phyloP scores from a whole-genome alignment of 2,113 vertebrate species.

The Promerops cafer region DNA sequence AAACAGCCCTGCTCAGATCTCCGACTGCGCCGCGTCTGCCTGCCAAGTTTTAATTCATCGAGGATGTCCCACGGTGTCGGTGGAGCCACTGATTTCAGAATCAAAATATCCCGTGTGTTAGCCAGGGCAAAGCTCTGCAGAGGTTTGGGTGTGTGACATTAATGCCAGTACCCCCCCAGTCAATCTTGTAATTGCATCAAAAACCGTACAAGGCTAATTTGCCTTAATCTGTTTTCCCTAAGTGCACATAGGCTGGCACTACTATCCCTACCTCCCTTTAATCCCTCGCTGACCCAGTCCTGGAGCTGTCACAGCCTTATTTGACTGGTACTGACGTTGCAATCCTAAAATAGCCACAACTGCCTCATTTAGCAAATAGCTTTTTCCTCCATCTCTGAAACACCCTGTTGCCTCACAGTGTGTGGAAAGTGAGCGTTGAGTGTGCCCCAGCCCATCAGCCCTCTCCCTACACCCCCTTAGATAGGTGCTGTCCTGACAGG shows the following conservation, averaged over 20 bases:
- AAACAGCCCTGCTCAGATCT: background rate
- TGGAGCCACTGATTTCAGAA: background rate
- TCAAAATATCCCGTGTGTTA: background rate
- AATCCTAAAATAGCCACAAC: background rate
- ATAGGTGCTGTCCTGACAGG: background rate
- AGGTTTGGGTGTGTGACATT: background rate
- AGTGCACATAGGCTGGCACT: background rate
- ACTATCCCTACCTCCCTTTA: background rate
- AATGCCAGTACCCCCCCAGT: background rate
- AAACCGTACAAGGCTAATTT: background rate
- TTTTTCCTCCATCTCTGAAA: background rate
- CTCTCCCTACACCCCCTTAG: background rate
- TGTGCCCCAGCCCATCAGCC: background rate
- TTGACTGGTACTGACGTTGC: background rate
- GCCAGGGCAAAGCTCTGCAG: background rate
- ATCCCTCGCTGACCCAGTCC: background rate
- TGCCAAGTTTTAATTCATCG: slow-evolving; percentile 36
- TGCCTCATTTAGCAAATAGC: background rate
- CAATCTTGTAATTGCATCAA: background rate
- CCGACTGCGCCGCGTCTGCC: background rate
- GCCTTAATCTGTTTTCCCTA: background rate
- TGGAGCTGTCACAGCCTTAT: background rate
- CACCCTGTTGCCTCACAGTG: fast-evolving
- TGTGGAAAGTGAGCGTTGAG: background rate
- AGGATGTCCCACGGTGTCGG: background rate